Evolutionary conservation across 1,140 invertebrate species (phyloP).

Genomic region (Vanessa atalanta): DNA sequence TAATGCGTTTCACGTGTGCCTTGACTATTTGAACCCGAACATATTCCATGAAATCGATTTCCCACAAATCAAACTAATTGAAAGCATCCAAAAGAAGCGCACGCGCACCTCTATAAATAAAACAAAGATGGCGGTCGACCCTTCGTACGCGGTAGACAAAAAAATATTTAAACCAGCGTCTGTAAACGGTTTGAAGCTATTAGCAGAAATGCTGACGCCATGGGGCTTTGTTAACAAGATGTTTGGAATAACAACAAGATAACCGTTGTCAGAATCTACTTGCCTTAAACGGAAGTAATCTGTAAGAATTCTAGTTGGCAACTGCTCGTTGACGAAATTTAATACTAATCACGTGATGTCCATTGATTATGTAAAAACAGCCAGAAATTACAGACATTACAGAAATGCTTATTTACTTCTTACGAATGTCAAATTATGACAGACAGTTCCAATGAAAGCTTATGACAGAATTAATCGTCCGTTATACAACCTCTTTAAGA

Average conservation of each 20-base stretch:
- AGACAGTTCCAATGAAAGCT: too few relatives aligned
- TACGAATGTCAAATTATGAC: too few relatives aligned
- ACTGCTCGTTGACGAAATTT: too few relatives aligned
- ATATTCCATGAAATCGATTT: constrained; percentile 70
- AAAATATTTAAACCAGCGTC: constrained; percentile 46
- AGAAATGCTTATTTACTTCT: too few relatives aligned
- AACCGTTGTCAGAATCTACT: constrained; percentile 12
- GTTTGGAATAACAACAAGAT: constrained; percentile 24
- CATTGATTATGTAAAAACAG: too few relatives aligned
- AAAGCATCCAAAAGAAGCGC: constrained; percentile 59
- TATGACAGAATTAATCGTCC: too few relatives aligned
- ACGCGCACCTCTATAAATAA: constrained; percentile 65
- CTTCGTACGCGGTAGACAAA: constrained; percentile 51
- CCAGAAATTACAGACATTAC: too few relatives aligned
- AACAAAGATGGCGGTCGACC: constrained; percentile 59
- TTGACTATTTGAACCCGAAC: constrained; percentile 8
- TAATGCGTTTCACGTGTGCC: constrained; percentile 23
- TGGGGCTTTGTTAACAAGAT: constrained; percentile 32
- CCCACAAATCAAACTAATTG: constrained; percentile 77
- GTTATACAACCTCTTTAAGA: neutral
- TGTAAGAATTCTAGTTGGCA: neutral
- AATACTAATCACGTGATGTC: too few relatives aligned
- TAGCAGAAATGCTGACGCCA: constrained; percentile 44
- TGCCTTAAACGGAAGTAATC: neutral
- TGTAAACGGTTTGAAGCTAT: constrained; percentile 45